phyloP scores from a whole-genome alignment of 2,113 vertebrate species.

The Microtus ochrogaster region DNA sequence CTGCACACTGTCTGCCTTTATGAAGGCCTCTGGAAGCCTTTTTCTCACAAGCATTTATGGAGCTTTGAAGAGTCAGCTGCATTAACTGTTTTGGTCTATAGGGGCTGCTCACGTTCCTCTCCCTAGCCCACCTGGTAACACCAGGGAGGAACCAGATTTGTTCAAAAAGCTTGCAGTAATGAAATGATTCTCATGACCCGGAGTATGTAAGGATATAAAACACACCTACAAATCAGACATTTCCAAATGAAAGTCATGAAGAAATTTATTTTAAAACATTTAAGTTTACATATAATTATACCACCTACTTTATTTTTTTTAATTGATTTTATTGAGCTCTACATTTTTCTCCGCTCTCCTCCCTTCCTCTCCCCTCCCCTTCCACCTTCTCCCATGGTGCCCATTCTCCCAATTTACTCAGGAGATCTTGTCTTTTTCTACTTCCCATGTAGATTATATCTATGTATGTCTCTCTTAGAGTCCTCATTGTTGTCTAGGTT shows the following conservation, averaged over 20 bases:
- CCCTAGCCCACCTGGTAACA: neutral
- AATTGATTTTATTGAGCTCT: too few relatives aligned
- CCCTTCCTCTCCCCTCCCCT: too few relatives aligned
- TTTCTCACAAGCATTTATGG: neutral
- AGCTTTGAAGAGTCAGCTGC: neutral
- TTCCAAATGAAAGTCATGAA: neutral
- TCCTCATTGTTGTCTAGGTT: too few relatives aligned
- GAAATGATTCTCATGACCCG: neutral
- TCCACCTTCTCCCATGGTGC: too few relatives aligned
- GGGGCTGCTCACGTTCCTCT: conserved; percentile 32
- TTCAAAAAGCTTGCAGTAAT: neutral
- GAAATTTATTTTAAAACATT: neutral
- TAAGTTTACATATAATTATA: neutral
- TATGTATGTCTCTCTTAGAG: too few relatives aligned
- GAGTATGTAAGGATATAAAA: neutral
- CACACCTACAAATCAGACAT: neutral
- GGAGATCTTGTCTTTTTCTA: too few relatives aligned
- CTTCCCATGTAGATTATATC: too few relatives aligned
- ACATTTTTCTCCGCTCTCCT: too few relatives aligned
- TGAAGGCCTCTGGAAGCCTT: neutral
- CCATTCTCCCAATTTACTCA: too few relatives aligned
- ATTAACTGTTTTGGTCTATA: conserved; percentile 28
- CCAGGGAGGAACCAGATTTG: neutral
- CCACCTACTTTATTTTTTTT: neutral
- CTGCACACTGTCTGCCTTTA: neutral